These are phyloP conservation scores for Epinephelus moara DNA, from an alignment of 2,113 vertebrate genomes.

Conservation along the genomic window DNA sequence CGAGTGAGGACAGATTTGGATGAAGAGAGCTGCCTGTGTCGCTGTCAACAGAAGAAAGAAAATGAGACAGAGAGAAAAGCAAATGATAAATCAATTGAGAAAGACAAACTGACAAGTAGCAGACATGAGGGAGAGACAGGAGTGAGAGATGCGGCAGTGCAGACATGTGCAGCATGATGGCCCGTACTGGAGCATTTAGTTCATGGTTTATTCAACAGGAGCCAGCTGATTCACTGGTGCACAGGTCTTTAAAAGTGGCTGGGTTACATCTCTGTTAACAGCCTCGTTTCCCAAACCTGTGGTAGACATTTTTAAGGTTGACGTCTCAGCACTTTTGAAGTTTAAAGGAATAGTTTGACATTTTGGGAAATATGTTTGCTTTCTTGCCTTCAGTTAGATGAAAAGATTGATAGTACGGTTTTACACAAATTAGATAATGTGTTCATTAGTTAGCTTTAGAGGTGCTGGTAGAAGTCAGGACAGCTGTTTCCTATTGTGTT, in stretches of 20 bases:
- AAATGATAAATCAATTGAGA: conserved; percentile 4
- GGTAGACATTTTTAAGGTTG: neutral
- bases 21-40: neutral
- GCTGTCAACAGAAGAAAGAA: neutral
- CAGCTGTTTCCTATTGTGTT: too few species aligned
- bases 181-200: conserved; percentile 17
- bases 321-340: neutral
- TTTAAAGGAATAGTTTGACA: neutral
- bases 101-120: conserved; percentile 19
- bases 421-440: too few species aligned
- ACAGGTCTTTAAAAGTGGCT: conserved; percentile 2
- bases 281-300: neutral
- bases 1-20: neutral
- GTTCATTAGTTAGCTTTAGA: neutral
- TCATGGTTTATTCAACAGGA: conserved; percentile 63
- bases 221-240: conserved; percentile 30
- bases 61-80: neutral
- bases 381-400: neutral
- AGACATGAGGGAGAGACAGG: conserved; percentile 4
- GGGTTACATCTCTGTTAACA: conserved; percentile 7
- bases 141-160: conserved; percentile 16
- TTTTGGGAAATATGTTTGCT: neutral
- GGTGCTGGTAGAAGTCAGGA: too few species aligned
- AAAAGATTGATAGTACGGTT: neutral
- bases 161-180: conserved; percentile 19